Conservation (phyloP, 2,888 invertebrate species). For the Bedellia somnulentella region DNA sequence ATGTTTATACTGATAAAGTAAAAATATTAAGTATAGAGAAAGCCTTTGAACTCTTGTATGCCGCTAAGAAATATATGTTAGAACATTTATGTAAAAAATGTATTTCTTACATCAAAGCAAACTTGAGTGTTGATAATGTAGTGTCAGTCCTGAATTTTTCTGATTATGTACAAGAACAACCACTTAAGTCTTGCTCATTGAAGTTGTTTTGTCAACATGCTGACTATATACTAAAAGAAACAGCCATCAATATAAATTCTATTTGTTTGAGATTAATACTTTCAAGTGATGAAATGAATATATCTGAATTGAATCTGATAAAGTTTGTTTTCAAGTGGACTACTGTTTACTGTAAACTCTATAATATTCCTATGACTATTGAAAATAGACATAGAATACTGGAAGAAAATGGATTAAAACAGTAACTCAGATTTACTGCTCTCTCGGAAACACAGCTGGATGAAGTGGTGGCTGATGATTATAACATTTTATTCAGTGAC, state of each 20-base stretch:
- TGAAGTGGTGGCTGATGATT: constrained; percentile 25
- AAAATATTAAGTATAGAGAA: constrained; percentile 55
- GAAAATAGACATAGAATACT: constrained; percentile 44
- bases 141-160: constrained; percentile 63
- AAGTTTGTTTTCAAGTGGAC: constrained; percentile 60
- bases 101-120: constrained; percentile 50
- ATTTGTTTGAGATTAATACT: constrained; percentile 51
- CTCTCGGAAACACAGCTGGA: constrained; percentile 35
- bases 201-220: constrained; percentile 60
- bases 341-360: constrained; percentile 43
- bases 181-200: constrained; percentile 49
- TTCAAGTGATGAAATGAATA: constrained; percentile 48
- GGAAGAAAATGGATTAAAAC: constrained; percentile 36
- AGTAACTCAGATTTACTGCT: constrained; percentile 41
- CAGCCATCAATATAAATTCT: constrained; percentile 46
- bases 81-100: constrained; percentile 53
- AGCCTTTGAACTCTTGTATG: constrained; percentile 65
- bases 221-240: constrained; percentile 49
- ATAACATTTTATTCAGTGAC: constrained; percentile 33
- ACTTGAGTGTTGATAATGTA: constrained; percentile 61
- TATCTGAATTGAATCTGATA: constrained; percentile 54
- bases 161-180: constrained; percentile 58
- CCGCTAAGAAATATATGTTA: constrained; percentile 67
- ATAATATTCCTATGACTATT: constrained; percentile 28
- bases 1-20: constrained; percentile 64